phyloP scores from a whole-genome alignment of 2,888 invertebrate genomes.

The Andricus quercusramuli region DNA sequence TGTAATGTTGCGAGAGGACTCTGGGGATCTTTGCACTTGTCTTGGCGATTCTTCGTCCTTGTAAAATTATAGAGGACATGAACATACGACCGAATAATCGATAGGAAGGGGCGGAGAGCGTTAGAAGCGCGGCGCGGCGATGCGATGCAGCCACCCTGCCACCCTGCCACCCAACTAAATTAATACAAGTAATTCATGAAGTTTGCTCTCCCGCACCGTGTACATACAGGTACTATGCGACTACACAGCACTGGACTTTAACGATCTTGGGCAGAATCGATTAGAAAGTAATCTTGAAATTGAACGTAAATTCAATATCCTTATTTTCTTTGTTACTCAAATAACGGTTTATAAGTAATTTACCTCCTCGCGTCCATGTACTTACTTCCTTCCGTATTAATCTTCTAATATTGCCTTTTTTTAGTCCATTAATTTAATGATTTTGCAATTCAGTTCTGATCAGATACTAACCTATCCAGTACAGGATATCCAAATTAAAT shows the following conservation, averaged over 20 bases:
- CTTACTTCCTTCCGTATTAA: neutral
- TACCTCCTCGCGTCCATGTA: constrained; percentile 14
- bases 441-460: neutral
- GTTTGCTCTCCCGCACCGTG: constrained; percentile 66
- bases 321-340: constrained; percentile 36
- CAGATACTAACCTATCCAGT: neutral
- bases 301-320: constrained; percentile 39
- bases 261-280: constrained; percentile 40
- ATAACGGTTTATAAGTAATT: constrained; percentile 29
- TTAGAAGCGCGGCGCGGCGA: constrained; percentile 54
- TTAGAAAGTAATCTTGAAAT: constrained; percentile 41
- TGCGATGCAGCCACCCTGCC: constrained; percentile 51
- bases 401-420: neutral
- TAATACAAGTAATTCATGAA: constrained; percentile 77
- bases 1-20: neutral
- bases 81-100: constrained; percentile 70
- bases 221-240: constrained; percentile 49
- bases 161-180: constrained; percentile 68
- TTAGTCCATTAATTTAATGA: neutral
- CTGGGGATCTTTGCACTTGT: constrained; percentile 26
- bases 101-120: constrained; percentile 57
- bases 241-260: constrained; percentile 53
- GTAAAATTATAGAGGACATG: constrained; percentile 69
- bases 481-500: constrained; percentile 31
- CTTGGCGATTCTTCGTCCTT: constrained; percentile 37